These are phyloP conservation scores for Psephotus haematonotus DNA, from an alignment of 2,113 vertebrate species.

Conservation along the genomic window DNA sequence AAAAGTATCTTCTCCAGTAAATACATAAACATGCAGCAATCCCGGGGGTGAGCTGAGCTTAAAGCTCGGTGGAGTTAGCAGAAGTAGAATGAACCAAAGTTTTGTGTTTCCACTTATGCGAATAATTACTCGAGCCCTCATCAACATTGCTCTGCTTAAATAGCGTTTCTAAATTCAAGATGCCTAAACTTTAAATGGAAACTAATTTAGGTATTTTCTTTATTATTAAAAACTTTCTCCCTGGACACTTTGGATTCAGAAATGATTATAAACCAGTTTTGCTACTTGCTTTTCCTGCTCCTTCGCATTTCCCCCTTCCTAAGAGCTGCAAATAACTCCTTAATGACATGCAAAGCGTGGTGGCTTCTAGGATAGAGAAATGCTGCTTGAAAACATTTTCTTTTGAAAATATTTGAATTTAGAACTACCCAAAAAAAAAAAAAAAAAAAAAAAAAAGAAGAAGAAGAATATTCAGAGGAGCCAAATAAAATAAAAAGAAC, in stretches of 20 bases:
- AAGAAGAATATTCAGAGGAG: slow-evolving; percentile 11
- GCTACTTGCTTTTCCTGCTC: background rate
- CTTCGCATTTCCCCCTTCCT: background rate
- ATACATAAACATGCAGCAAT: slow-evolving; percentile 60
- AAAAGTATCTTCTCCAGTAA: slow-evolving; percentile 15
- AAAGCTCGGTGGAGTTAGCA: slow-evolving; percentile 21
- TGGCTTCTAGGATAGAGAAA: slow-evolving; percentile 38
- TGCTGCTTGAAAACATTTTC: background rate
- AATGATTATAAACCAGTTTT: slow-evolving; percentile 9
- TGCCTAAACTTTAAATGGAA: slow-evolving; percentile 60
- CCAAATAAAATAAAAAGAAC: slow-evolving; percentile 68
- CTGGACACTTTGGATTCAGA: background rate
- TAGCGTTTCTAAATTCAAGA: slow-evolving; percentile 56
- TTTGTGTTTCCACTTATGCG: slow-evolving; percentile 49
- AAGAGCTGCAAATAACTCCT: background rate
- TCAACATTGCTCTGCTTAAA: slow-evolving; percentile 47
- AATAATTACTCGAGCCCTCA: slow-evolving; percentile 52
- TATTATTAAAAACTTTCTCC: slow-evolving; percentile 31
- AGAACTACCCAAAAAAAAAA: slow-evolving; percentile 6
- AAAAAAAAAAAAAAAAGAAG: background rate
- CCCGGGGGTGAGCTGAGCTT: slow-evolving; percentile 20
- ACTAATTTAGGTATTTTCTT: slow-evolving; percentile 63
- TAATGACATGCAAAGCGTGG: background rate
- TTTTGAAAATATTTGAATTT: slow-evolving; percentile 62
- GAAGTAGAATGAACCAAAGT: slow-evolving; percentile 26